These are phyloP conservation scores for Uromys caudimaculatus DNA, from an alignment of 2,797 vertebrate genomes.

Conservation along the genomic window DNA sequence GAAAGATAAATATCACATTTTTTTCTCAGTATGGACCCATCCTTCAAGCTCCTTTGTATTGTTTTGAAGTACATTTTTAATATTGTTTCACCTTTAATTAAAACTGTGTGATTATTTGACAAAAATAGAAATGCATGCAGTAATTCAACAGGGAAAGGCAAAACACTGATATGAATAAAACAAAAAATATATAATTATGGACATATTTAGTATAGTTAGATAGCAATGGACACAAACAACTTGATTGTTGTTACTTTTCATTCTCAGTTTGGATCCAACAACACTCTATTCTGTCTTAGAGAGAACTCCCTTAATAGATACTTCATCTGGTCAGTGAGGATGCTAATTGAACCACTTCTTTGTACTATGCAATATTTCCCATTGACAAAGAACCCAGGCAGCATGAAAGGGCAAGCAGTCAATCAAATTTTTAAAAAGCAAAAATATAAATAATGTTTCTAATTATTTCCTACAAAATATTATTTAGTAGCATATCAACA, in stretches of 20 bases:
- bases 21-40: background rate
- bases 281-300: background rate
- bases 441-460: background rate
- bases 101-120: background rate
- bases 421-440: background rate
- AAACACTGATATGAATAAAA: background rate
- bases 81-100: background rate
- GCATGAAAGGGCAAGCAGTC: background rate
- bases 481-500: background rate
- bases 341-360: background rate
- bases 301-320: background rate
- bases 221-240: background rate
- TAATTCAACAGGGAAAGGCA: background rate
- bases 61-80: background rate
- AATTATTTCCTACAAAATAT: background rate
- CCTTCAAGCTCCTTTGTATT: background rate
- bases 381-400: background rate
- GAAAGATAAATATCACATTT: background rate
- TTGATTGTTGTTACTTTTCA: background rate
- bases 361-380: background rate
- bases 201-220: background rate
- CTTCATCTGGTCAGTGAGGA: background rate
- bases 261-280: background rate
- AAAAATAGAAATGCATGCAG: background rate
- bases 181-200: background rate